Evolutionary conservation across 92 coral and sea anemone species (phyloP), one percentile per base, ranked within the genome.

Genomic region (Siderastrea radians): DNA sequence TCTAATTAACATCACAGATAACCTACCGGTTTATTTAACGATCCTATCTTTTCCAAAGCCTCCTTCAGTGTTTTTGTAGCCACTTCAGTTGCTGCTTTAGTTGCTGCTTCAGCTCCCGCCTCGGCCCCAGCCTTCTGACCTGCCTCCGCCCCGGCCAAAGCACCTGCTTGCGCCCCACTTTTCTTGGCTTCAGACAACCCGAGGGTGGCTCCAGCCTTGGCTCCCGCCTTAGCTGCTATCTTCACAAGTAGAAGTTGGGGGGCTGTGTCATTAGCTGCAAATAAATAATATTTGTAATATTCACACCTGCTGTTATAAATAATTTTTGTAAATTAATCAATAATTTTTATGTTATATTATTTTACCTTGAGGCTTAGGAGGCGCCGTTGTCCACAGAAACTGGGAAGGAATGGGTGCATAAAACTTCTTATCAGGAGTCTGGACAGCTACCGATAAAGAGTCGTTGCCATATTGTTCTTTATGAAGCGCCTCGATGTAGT

Each of bases 201-300:
- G 5, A 93, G 83, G 26, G 74, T 66, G 49, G 94, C 98, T 11
- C 98, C 98, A 1, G 98, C 96, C 74, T 80, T 91, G 9, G 98
- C 98, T 7, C 98, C 98, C 4, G 98, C 96, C 66, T 81, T 84
- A 5, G 98, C 98, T 51, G 96, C 96, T 66, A 95, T 81, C 55
- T 16, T 84, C 10, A 84, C 5, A 6, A 84, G 81, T 6, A 58
- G 55, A n/a, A 15, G 26, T 19, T 76, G 58, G 26, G 87, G 11
- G 10, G 87, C 72, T 45, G 59, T 84, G 4, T 73, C 44, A 72
- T 84, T 73, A 14, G 60, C 87, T 84, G 16, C 11, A 19, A 51
- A 10, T 59, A 53, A 44, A 5, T 4, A 49, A 8, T 43, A 50
- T 0, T 7, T 3, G 6, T n/a, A 19, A 9, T 2, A 15, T 14